Evolutionary conservation across 2,797 vertebrate genomes (phyloP), one percentile per base, ranked within the genome.

Genomic region (Epinephelus awoara): DNA sequence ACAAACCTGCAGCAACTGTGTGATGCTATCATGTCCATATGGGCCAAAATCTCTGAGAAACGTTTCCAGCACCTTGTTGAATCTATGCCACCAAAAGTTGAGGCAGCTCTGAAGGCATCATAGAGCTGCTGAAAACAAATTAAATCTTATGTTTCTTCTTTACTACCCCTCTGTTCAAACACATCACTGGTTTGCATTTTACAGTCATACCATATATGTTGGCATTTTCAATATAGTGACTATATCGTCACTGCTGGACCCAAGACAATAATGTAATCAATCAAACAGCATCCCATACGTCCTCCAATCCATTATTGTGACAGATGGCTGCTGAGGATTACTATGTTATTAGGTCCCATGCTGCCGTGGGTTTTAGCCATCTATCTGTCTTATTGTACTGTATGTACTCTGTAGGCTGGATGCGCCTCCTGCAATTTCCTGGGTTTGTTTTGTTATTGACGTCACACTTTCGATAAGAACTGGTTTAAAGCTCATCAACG

Each of bases 291-390:
- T 67, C 46, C 46, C 9, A 13, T n/a, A 23, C 55, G 51, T 75
- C 44, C 54, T 63, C 21, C 77, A 67, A 57, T 51, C 77, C 73
- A 68, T 77, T 61, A 38, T 67, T 67, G 47, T 68, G 56, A 61
- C 90, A 90, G 87, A 89, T 85, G 83, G 82, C 62, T 57, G 14
- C 62, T 25, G 75, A 62, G 85, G 83, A 88, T 89, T 88, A 86
- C 42, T 49, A 47, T 29, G 77, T 73, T 79, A 84, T 85, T 85
- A 70, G 9, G n/a, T 75, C 54, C 56, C 77, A 21, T 72, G 67
- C 63, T 63, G 65, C 57, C 58, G 17, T 27, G 50, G 70, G 80
- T 58, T 83, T 73, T n/a, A 75, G 54, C 52, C 56, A 63, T 67
- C 69, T n/a, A 11, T 75, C 51, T 44, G 56, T 34, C 52, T 42